phyloP scores from a whole-genome alignment of 2,113 vertebrate genomes.

The Sinocyclocheilus anshuiensis region DNA sequence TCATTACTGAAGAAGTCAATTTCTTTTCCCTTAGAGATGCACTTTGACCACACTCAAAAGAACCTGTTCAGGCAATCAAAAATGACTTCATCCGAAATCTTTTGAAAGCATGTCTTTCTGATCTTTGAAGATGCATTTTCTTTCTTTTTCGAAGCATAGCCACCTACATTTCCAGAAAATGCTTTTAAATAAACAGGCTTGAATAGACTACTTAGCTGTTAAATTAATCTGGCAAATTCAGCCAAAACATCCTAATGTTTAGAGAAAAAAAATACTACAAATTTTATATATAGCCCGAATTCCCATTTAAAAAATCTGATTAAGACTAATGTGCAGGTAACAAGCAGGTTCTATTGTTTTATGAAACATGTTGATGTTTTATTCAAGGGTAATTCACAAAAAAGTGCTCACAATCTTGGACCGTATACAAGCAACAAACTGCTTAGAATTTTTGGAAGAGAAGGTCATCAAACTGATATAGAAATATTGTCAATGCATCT shows the following conservation, averaged over 20 bases:
- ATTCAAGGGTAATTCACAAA: neutral
- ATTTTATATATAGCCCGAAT: neutral
- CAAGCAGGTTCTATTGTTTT: neutral
- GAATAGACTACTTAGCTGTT: neutral
- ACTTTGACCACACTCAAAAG: conserved; percentile 23
- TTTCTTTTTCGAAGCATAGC: neutral
- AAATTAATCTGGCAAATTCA: neutral
- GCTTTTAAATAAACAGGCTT: conserved; percentile 10
- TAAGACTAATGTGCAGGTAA: neutral
- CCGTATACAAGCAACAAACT: neutral
- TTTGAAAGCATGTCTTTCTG: conserved; percentile 2
- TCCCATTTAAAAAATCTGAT: neutral
- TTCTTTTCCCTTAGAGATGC: neutral
- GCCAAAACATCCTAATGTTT: neutral
- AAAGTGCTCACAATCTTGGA: neutral
- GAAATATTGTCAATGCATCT: neutral
- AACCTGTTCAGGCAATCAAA: conserved; percentile 10
- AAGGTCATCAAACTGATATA: neutral
- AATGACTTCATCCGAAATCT: conserved; percentile 1
- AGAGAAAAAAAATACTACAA: neutral
- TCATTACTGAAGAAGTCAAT: conserved; percentile 16
- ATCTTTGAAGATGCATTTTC: conserved; percentile 21
- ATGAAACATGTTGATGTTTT: neutral
- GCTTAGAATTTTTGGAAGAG: neutral
- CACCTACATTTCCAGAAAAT: conserved; percentile 20